These are phyloP conservation scores for Laticauda laticaudata DNA, from an alignment of 2,113 vertebrate genomes.

Conservation along the genomic window DNA sequence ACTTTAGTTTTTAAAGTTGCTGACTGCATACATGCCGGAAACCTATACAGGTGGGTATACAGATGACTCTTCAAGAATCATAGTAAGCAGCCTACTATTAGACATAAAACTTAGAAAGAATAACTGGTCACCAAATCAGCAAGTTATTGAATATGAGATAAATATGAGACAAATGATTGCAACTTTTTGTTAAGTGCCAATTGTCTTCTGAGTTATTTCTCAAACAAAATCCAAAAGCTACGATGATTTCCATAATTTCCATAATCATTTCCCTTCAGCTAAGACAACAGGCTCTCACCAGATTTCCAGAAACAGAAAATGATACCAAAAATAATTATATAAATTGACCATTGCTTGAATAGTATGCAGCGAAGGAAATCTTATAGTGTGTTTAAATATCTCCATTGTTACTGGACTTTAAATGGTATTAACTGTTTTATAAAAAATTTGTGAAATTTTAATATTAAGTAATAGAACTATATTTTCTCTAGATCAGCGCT, in stretches of 20 bases:
- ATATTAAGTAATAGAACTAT: background rate
- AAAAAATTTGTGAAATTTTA: background rate
- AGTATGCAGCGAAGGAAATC: background rate
- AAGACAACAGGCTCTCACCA: background rate
- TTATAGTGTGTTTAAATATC: background rate
- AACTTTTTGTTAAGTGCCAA: no score
- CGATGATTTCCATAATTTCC: background rate
- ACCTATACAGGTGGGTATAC: background rate
- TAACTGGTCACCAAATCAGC: background rate
- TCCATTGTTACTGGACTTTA: background rate
- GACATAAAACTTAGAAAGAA: background rate
- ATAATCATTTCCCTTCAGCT: background rate
- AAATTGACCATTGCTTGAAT: background rate
- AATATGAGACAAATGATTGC: background rate
- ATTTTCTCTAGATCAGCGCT: background rate
- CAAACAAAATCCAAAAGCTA: background rate
- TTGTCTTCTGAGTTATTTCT: no score
- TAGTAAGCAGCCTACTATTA: background rate
- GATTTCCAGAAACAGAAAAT: background rate
- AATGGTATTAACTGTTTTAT: background rate
- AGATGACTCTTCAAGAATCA: background rate
- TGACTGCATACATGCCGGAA: background rate
- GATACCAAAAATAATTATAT: background rate
- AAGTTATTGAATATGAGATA: background rate
- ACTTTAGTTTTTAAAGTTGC: background rate